A percentile compares a stretch with the other conserved stretches of the same genome.
phyloP scores from a whole-genome alignment of 2,888 invertebrate genomes.

The Daptonema setosum region DNA sequence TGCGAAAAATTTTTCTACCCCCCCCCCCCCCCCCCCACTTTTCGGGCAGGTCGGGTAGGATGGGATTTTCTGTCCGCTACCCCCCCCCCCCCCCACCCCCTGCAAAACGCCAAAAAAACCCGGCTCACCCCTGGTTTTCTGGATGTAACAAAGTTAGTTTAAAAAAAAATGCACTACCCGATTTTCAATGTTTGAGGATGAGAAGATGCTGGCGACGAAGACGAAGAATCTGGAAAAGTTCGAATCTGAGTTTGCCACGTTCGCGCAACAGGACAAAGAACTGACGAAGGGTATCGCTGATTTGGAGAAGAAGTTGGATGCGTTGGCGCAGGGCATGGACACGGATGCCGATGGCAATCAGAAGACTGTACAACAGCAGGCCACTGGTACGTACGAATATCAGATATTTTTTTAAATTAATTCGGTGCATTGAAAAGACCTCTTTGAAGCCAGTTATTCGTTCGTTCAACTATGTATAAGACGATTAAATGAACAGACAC shows the following conservation, averaged over 20 bases:
- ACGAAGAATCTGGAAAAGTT: constrained; percentile 25
- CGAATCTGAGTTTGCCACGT: constrained; percentile 1
- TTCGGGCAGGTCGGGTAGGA: too few species aligned
- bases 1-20: too few species aligned
- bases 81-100: too few species aligned
- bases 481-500: too few species aligned
- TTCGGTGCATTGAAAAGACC: too few species aligned
- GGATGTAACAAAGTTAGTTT: neutral
- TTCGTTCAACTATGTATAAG: too few species aligned
- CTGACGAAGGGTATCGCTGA: neutral
- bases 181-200: constrained; percentile 31
- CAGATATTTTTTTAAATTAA: neutral
- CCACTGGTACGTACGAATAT: constrained; percentile 55
- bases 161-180: neutral
- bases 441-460: too few species aligned
- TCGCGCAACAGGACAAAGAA: constrained; percentile 4
- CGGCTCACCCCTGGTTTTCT: too few species aligned
- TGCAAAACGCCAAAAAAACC: too few species aligned
- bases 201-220: constrained; percentile 23
- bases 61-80: too few species aligned
- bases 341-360: constrained; percentile 49
- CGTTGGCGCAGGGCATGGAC: constrained; percentile 57
- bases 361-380: constrained; percentile 64
- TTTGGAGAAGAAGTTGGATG: constrained; percentile 43
- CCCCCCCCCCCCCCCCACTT: too few species aligned